Evolutionary conservation across 2,888 invertebrate species (phyloP), one percentile per base, ranked within the genome.

Genomic region (Autographa gamma): DNA sequence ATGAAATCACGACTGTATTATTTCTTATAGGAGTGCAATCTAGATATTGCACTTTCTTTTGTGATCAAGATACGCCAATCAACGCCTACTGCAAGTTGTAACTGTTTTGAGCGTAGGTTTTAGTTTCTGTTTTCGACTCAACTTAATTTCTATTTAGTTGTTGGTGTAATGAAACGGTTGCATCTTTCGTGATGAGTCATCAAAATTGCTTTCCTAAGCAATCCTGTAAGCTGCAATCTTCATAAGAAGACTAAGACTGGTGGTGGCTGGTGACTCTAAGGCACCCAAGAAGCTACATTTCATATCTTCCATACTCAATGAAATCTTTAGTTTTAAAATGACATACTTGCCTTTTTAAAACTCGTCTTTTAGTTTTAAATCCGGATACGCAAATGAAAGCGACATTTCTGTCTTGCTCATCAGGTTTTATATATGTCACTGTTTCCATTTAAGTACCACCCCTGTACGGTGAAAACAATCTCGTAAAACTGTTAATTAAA

Each of bases 1-100:
- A 83, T 85, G 88, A 85, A 88, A 91, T 89, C 91, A 88, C 88
- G 89, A 89, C 82, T 82, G 81, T 62, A 66, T 83, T 79, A 81
- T 87, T 83, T 79, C 66, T 81, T 78, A 77, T 72, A 83, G 72
- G 80, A 80, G 78, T 72, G 60, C 76, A 63, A 76, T 76, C 71
- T 71, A 75, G 73, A 70, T 77, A 65, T 76, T 80, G 73, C 68
- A 82, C 80, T 80, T 84, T 82, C 77, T 80, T 79, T 79, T 63
- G 63, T 69, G 59, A 59, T 61, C 13, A 41, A 34, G 34, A 69
- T 61, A 64, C 66, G 69, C 78, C 64, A 62, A 78, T 74, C 60
- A 68, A 69, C 69, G 69, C 74, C 69, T 65, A 77, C 66, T 59
- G 54, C 52, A 62, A 69, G 63, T 19, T 61, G 43, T 60, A 66